phyloP scores from a whole-genome alignment of 2,888 invertebrate species.

The Neria commutata region DNA sequence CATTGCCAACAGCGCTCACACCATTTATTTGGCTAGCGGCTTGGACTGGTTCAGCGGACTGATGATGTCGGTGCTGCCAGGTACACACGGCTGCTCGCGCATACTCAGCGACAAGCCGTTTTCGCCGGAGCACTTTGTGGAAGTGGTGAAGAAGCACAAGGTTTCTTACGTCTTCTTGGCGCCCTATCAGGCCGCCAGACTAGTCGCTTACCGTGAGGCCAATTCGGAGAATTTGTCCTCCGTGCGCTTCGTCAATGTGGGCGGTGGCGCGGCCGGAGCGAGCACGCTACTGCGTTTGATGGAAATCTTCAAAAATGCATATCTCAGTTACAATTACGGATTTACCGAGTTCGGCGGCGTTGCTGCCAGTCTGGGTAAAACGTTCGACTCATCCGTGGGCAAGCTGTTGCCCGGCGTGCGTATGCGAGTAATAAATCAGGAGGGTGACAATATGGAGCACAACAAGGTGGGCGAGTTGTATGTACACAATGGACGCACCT shows the following conservation, averaged over 20 bases:
- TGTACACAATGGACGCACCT: conserved; percentile 32
- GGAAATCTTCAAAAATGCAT: conserved; percentile 30
- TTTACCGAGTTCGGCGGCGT: conserved; percentile 38
- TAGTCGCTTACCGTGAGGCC: conserved; percentile 31
- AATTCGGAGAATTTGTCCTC: conserved; percentile 28
- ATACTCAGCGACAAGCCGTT: conserved; percentile 43
- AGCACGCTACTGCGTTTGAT: conserved; percentile 21
- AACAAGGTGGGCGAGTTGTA: conserved; percentile 49
- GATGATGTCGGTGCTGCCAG: conserved; percentile 29
- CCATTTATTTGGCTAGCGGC: conserved; percentile 34
- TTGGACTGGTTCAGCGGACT: conserved; percentile 47
- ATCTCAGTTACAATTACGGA: conserved; percentile 35
- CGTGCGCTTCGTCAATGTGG: conserved; percentile 33
- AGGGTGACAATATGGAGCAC: conserved; percentile 37
- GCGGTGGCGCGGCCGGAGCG: conserved; percentile 32
- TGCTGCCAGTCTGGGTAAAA: conserved; percentile 26
- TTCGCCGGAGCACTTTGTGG: conserved; percentile 36
- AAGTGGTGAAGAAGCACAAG: conserved; percentile 41
- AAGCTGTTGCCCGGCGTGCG: conserved; percentile 32
- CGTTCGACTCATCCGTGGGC: conserved; percentile 40
- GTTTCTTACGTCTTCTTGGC: conserved; percentile 34
- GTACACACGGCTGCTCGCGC: conserved; percentile 36
- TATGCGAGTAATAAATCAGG: conserved; percentile 44
- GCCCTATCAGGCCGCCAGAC: conserved; percentile 40
- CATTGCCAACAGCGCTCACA: conserved; percentile 31